phyloP scores from a whole-genome alignment of 2,888 invertebrate genomes.

The Camptogramma bilineatum region DNA sequence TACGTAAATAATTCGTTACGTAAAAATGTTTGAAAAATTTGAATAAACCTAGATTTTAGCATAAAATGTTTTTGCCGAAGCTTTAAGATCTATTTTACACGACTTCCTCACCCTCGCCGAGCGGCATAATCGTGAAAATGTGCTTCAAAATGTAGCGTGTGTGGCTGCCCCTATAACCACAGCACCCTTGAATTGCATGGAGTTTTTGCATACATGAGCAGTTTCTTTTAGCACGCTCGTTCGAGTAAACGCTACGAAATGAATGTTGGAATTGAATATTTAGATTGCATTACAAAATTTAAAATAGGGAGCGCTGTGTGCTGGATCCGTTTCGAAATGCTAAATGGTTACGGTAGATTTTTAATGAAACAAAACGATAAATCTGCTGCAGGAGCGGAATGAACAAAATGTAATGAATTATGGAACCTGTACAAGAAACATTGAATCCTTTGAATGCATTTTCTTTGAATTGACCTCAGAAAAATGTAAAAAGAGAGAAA shows the following conservation, averaged over 20 bases:
- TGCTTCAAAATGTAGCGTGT: constrained; percentile 28
- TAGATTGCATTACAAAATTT: constrained; percentile 44
- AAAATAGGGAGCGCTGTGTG: constrained; percentile 31
- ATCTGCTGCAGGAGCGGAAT: constrained; percentile 12
- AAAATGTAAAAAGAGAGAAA: neutral
- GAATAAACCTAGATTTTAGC: neutral
- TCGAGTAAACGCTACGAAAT: constrained; percentile 56
- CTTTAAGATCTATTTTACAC: neutral
- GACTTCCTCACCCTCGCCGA: constrained; percentile 6
- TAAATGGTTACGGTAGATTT: constrained; percentile 23
- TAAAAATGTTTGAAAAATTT: neutral
- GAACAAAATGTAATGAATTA: constrained; percentile 7
- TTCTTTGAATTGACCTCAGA: neutral
- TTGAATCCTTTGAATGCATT: neutral
- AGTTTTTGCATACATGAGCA: constrained; percentile 68
- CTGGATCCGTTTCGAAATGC: constrained; percentile 34
- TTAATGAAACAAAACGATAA: constrained; percentile 24
- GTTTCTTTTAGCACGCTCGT: constrained; percentile 57
- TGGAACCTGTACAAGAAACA: neutral
- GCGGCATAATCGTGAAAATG: constrained; percentile 22
- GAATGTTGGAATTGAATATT: constrained; percentile 49
- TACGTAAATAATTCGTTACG: too few species aligned
- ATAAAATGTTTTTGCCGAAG: neutral
- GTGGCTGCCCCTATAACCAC: constrained; percentile 51
- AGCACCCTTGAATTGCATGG: constrained; percentile 70